Evolutionary conservation across 2,797 vertebrate genomes (phyloP).

Genomic region (Hapalemur alaotrensis): DNA sequence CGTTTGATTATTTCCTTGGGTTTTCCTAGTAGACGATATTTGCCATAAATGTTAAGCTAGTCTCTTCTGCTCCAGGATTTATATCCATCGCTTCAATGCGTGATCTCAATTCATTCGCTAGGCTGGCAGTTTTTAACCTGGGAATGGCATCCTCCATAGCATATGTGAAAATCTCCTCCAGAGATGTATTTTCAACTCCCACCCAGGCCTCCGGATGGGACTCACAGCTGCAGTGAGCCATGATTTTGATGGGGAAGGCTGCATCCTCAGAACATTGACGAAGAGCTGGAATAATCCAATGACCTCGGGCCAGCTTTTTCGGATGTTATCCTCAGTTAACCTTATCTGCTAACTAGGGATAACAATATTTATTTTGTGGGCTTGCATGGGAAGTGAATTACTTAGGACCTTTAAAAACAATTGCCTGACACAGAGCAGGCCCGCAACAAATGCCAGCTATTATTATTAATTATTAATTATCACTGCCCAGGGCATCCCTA

Average conservation of each 20-base stretch:
- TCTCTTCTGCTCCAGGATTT: neutral
- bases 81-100: neutral
- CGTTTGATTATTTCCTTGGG: neutral
- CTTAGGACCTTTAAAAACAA: neutral
- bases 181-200: neutral
- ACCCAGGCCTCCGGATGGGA: neutral
- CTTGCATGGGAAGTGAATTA: neutral
- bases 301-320: neutral
- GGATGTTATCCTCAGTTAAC: neutral
- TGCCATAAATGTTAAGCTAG: neutral
- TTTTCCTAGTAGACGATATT: too few relatives aligned
- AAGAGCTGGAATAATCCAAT: neutral
- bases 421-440: neutral
- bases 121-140: neutral
- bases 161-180: neutral
- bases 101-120: neutral
- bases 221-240: neutral
- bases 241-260: accelerated
- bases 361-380: neutral
- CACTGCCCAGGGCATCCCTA: neutral
- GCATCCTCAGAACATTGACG: neutral
- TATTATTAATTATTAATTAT: neutral
- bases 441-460: neutral
- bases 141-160: neutral
- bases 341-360: neutral